Evolutionary conservation across 2,797 vertebrate genomes (phyloP).

Genomic region (Mionectes olivaceus): DNA sequence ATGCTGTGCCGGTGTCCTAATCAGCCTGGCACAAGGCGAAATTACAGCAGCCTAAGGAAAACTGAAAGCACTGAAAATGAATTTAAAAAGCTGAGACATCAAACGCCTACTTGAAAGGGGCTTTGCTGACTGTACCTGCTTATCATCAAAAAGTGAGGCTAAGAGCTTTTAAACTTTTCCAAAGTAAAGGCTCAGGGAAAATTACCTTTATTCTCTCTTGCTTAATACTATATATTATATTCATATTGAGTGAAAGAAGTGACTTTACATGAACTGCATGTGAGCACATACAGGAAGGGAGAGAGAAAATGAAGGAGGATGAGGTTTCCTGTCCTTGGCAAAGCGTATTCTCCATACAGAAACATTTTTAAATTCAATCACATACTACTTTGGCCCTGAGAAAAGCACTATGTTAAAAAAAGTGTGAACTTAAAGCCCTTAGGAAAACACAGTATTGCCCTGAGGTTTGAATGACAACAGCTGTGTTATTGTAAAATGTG

Average conservation of each 20-base stretch:
- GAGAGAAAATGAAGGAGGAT: background rate
- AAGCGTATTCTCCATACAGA: background rate
- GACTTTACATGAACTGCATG: background rate
- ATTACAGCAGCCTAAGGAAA: background rate
- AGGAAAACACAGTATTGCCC: background rate
- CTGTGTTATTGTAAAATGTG: background rate
- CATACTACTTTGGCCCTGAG: background rate
- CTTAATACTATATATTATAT: background rate
- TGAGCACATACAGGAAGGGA: background rate
- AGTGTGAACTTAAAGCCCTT: background rate
- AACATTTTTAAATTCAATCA: background rate
- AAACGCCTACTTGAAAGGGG: background rate
- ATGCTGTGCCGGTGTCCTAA: background rate
- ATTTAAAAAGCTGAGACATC: background rate
- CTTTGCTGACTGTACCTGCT: background rate
- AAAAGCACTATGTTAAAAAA: background rate
- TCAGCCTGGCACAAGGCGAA: background rate
- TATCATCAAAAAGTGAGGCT: background rate
- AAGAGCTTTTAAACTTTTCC: background rate
- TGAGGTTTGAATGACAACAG: background rate
- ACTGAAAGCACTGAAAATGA: background rate
- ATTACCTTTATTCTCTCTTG: background rate
- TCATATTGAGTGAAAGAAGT: background rate
- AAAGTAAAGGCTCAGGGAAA: background rate
- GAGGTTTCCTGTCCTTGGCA: constrained; percentile 7